Base-by-base conservation (phyloP, 2,888 invertebrate genomes). In the Drosophila paracracens region DNA sequence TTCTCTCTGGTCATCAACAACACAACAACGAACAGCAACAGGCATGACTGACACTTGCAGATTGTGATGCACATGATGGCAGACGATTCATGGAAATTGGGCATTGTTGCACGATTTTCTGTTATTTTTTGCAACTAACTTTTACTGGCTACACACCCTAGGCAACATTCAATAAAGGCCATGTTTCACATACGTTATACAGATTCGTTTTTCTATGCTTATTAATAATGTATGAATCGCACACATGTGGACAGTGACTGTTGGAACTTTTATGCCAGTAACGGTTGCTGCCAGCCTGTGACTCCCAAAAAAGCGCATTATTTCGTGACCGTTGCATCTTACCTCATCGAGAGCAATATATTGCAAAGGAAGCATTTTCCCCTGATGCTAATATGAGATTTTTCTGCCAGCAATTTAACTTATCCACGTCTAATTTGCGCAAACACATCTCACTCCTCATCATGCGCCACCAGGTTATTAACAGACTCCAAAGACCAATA, bases 221-320 rank as follows among this genome's bases (percentile, higher is more conserved):
- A 33, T 54, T 70, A 29, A 40, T 25, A 33, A 33, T 33, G 33
- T 33, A 33, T 33, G 33, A 33, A 33, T 63, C 48, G 52, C 51
- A 82, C 52, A 59, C 85, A 88, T 21, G 52, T 18, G 13, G 58
- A n/a, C 94, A 90, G 92, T 92, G 88, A 95, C 94, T 69, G 93
- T 85, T 93, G 91, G 89, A 27, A 91, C 92, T 50, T 51, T 74
- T 82, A 91, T 51, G 67, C 33, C 69, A 83, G 66, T 58, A 77
- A 62, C 18, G 56, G 77, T 63, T 36, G 63, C 8, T 43, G 48
- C 56, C 92, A 92, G 13, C 86, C 91, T 4, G 50, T 76, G 3
- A 91, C 89, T 7, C 91, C 91, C 92, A 13, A 79, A 71, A 48
- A 91, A 48, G 64, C 92, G 92, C 36, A 92, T 66, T 63, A 77